phyloP scores from a whole-genome alignment of 2,797 vertebrate genomes.

The Oryzias sinensis region DNA sequence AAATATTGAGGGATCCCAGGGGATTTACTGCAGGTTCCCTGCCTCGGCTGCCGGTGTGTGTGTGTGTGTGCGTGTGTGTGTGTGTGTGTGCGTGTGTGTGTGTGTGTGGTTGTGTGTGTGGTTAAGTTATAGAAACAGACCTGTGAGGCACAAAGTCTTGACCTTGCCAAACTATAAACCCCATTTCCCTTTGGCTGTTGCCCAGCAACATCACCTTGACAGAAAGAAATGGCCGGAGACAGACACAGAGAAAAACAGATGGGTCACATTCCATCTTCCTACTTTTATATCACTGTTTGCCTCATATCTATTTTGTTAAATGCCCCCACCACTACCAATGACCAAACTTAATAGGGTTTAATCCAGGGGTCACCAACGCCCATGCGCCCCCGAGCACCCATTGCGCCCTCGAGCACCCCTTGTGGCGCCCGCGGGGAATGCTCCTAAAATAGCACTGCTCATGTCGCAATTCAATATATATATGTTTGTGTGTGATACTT shows the following conservation, averaged over 20 bases:
- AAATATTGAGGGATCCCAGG: constrained; percentile 59
- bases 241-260: constrained; percentile 33
- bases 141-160: constrained; percentile 50
- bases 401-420: too few relatives aligned
- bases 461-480: too few relatives aligned
- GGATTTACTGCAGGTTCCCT: constrained; percentile 55
- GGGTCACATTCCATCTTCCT: constrained; percentile 19
- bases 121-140: constrained; percentile 16
- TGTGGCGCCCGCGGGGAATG: too few relatives aligned
- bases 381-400: too few relatives aligned
- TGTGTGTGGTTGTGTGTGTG: constrained; percentile 28
- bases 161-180: constrained; percentile 58
- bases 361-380: too few relatives aligned
- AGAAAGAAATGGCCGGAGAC: constrained; percentile 28
- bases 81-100: constrained; percentile 28
- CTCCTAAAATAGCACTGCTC: too few relatives aligned
- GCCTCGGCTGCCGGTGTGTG: constrained; percentile 18
- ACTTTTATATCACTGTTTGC: constrained; percentile 18
- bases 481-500: too few relatives aligned
- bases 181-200: constrained; percentile 64
- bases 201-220: constrained; percentile 67
- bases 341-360: constrained; percentile 21
- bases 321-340: neutral
- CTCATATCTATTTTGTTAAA: constrained; percentile 16
- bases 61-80: constrained; percentile 23